Base-by-base conservation (phyloP, 2,888 invertebrate species). In the Mantis religiosa region DNA sequence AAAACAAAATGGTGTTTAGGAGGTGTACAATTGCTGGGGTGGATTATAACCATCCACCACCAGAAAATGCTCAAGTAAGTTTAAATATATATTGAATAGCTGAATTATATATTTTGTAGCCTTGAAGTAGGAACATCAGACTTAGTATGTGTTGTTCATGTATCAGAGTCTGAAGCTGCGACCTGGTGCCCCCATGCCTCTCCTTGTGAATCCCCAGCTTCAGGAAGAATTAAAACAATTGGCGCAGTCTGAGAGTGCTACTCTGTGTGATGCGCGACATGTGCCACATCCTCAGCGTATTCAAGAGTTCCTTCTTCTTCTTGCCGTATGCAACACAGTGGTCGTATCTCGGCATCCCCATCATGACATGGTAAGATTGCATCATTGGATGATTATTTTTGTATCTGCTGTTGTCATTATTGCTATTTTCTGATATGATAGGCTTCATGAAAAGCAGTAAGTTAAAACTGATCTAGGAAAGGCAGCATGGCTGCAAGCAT, bases 1-100 rank as follows among this genome's bases (percentile, higher is more conserved):
- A 99, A 93, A 99, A 99, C 93, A 97, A 98, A 93, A 99, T 99
- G 99, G 95, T 98, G 92, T 99, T 99, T 93, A 95, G 98, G 89
- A 95, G 97, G 87, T 99, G 99, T 92, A 96, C 97, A 3, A 96
- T 99, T 41, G 97, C 96, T 34, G 99, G 98, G 0, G 95, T 96
- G 83, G 98, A 99, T 93, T 99, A 98, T 92, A 96, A 97, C 92
- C 98, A 98, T 92, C 96, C 96, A 1, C 95, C 96, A 41, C 95
- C 97, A 9, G 96, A 96, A 90, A 95, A 90, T 89, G 88, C 88
- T 20, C 89, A 89, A 86, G 90, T 90, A 84, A 84, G 54, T 82
- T 3, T 85, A 1, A 27, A 25, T 30, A 20, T 89, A 82, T 6
- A 20, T n/a, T n/a, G n/a, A n/a, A n/a, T 71, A 20, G 1, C 15